A percentile compares a stretch with the other conserved stretches of the same genome.
phyloP scores from a whole-genome alignment of 2,888 invertebrate species.

The Tetheella fluctuosa region DNA sequence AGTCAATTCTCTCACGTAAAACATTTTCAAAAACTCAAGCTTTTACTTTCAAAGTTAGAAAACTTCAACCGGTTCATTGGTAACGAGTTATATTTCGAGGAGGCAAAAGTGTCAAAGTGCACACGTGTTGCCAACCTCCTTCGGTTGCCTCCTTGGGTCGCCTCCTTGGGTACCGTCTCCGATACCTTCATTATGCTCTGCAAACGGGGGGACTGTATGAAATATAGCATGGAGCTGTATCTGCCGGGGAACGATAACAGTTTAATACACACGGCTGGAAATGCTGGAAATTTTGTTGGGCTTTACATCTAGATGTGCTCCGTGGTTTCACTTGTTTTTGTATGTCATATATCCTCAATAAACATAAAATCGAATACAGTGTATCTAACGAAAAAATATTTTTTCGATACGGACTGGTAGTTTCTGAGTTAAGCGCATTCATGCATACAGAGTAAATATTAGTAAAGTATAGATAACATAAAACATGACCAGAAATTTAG shows the following conservation, averaged over 20 bases:
- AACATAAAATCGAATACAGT: too few species aligned
- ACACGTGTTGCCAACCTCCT: slow-evolving; percentile 19
- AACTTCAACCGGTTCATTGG: neutral
- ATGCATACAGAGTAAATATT: too few species aligned
- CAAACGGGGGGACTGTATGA: slow-evolving; percentile 56
- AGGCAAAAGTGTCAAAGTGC: slow-evolving; percentile 12
- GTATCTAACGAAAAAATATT: too few species aligned
- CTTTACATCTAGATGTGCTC: too few species aligned
- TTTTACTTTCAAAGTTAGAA: slow-evolving; percentile 2
- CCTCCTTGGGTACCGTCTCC: slow-evolving; percentile 40
- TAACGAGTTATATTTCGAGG: slow-evolving; percentile 6
- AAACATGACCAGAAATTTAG: too few species aligned
- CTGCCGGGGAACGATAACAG: slow-evolving; percentile 55
- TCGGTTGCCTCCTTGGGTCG: slow-evolving; percentile 36
- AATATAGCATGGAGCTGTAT: slow-evolving; percentile 61
- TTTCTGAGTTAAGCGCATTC: too few species aligned
- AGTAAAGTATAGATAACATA: too few species aligned
- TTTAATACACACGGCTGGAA: slow-evolving; percentile 30
- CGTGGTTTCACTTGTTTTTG: too few species aligned
- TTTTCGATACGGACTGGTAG: too few species aligned
- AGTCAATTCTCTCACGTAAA: neutral
- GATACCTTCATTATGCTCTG: slow-evolving; percentile 59
- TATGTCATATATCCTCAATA: too few species aligned
- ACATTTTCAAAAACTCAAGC: neutral
- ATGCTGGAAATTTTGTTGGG: neutral